Evolutionary conservation across 1,140 invertebrate genomes (phyloP).

Genomic region (Caenorhabditis inopinata): DNA sequence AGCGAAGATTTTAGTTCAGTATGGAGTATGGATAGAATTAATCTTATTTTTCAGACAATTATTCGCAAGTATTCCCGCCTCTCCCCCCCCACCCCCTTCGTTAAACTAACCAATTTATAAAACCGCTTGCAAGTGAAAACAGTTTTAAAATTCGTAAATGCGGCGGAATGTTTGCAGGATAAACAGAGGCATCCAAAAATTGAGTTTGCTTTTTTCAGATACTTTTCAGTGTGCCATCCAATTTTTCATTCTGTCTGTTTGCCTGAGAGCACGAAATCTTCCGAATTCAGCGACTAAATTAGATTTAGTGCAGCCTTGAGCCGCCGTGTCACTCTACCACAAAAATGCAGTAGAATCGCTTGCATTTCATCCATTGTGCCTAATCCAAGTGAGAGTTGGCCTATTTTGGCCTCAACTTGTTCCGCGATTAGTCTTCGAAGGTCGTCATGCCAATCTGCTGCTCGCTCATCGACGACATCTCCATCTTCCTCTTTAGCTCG

Average conservation of each 20-base stretch:
- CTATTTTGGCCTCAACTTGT: not conserved
- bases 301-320: not conserved
- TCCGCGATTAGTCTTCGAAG: not conserved
- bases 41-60: too few relatives aligned
- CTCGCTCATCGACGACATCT: not conserved
- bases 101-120: too few relatives aligned
- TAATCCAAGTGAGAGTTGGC: not conserved
- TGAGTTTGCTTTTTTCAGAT: not conserved
- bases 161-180: too few relatives aligned
- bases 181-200: too few relatives aligned
- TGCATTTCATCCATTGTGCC: too few relatives aligned
- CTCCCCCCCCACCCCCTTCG: too few relatives aligned
- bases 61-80: too few relatives aligned
- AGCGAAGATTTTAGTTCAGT: too few relatives aligned
- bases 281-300: not conserved
- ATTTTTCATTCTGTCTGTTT: not conserved
- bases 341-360: not conserved
- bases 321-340: not conserved
- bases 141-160: too few relatives aligned
- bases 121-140: too few relatives aligned
- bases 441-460: constrained; percentile 22
- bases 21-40: too few relatives aligned
- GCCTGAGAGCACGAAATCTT: not conserved
- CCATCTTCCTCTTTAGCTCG: not conserved
- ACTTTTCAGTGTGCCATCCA: not conserved